These are phyloP conservation scores for Pygoscelis antarcticus DNA, from an alignment of 2,113 vertebrate species.

Conservation along the genomic window DNA sequence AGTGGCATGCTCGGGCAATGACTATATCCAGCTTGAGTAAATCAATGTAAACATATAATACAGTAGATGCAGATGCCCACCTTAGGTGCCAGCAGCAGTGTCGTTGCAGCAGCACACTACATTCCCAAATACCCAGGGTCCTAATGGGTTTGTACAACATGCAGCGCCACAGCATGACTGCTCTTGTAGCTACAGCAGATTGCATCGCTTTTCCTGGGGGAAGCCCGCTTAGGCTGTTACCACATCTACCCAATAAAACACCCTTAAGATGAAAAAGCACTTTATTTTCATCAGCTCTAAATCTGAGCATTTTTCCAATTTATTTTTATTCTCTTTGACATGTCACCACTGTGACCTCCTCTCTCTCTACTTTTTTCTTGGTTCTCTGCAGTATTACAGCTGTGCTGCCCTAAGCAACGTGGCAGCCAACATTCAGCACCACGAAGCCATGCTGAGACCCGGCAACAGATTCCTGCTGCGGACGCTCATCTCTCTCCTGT, in stretches of 20 bases:
- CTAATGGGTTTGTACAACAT: not conserved
- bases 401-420: constrained; percentile 81
- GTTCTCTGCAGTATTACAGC: constrained; percentile 77
- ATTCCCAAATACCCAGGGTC: not conserved
- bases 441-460: constrained; percentile 68
- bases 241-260: not conserved
- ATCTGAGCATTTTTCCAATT: not conserved
- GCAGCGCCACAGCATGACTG: not conserved
- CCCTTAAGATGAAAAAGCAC: not conserved
- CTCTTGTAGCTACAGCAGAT: not conserved
- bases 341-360: not conserved
- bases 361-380: not conserved
- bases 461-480: constrained; percentile 70
- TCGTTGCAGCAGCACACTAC: not conserved
- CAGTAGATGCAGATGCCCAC: not conserved
- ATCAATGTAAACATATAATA: not conserved
- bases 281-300: not conserved
- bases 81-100: not conserved
- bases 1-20: not conserved
- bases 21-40: not conserved
- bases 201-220: not conserved
- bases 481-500: constrained; percentile 77
- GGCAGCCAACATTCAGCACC: constrained; percentile 67
- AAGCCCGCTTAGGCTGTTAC: not conserved
- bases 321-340: not conserved